phyloP scores from a whole-genome alignment of 2,113 vertebrate genomes.

The Atrichornis clamosus region DNA sequence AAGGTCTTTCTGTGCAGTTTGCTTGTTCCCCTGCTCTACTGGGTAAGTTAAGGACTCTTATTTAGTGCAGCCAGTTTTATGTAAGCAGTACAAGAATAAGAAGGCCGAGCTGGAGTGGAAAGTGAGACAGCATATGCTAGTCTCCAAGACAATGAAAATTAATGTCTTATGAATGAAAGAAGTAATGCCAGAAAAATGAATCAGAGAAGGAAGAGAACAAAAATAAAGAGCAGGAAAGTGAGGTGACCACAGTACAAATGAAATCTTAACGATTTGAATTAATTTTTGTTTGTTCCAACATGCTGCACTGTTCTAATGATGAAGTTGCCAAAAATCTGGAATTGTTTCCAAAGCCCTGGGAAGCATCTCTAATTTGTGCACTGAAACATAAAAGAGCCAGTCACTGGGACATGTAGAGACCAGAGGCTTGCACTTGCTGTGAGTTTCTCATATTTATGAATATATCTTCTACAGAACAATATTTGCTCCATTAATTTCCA shows the following conservation, averaged over 20 bases:
- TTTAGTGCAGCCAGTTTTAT: not conserved
- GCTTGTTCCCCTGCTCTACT: not conserved
- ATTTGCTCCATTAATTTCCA: not conserved
- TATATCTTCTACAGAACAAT: not conserved
- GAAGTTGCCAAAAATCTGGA: conserved; percentile 25
- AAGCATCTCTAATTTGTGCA: conserved; percentile 10
- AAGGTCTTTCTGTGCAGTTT: not conserved
- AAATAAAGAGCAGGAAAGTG: not conserved
- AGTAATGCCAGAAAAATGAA: not conserved
- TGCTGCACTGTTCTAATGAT: not conserved
- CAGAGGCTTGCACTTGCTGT: not conserved
- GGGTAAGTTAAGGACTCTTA: not conserved
- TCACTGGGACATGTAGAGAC: not conserved
- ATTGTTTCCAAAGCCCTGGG: not conserved
- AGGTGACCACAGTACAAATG: not conserved
- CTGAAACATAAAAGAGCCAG: not conserved
- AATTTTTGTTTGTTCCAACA: not conserved
- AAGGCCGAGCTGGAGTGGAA: not conserved
- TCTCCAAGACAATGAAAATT: not conserved
- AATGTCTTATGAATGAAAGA: not conserved
- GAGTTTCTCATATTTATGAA: conserved; percentile 8
- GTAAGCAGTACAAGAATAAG: not conserved
- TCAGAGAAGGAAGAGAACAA: not conserved
- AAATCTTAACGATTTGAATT: not conserved
- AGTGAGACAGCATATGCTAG: not conserved